Evolutionary conservation across 2,797 vertebrate genomes (phyloP).

Genomic region (Molossus molossus): DNA sequence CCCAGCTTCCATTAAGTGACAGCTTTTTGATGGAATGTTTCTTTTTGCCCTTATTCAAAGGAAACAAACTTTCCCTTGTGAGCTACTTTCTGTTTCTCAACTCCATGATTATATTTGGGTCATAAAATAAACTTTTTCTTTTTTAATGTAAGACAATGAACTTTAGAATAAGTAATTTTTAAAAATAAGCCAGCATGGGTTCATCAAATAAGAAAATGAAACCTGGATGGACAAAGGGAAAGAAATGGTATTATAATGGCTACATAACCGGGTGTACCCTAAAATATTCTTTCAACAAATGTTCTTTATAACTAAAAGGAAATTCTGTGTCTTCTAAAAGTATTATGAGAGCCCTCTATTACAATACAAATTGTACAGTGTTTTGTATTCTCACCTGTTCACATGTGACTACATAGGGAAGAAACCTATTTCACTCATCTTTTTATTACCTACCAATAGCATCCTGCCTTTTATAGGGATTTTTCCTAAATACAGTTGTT

Average conservation of each 20-base stretch:
- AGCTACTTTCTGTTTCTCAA: background rate
- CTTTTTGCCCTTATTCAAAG: background rate
- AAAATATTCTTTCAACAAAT: background rate
- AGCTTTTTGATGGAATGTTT: background rate
- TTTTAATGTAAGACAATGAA: conserved; percentile 8
- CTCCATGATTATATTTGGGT: background rate
- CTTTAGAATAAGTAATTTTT: conserved; percentile 22
- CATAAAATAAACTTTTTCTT: background rate
- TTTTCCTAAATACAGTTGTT: background rate
- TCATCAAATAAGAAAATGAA: conserved; percentile 44
- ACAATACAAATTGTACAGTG: background rate
- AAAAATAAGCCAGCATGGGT: background rate
- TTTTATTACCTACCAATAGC: background rate
- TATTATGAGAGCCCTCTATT: background rate
- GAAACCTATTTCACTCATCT: background rate
- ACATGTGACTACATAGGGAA: background rate
- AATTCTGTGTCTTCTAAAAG: conserved; percentile 28
- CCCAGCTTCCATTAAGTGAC: background rate
- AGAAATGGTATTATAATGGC: background rate
- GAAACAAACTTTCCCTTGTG: background rate
- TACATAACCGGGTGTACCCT: background rate
- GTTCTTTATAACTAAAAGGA: conserved; percentile 25
- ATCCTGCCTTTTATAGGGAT: background rate
- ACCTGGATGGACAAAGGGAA: background rate
- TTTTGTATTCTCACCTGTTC: background rate